phyloP scores from a whole-genome alignment of 2,797 vertebrate genomes.

The Sparus aurata region DNA sequence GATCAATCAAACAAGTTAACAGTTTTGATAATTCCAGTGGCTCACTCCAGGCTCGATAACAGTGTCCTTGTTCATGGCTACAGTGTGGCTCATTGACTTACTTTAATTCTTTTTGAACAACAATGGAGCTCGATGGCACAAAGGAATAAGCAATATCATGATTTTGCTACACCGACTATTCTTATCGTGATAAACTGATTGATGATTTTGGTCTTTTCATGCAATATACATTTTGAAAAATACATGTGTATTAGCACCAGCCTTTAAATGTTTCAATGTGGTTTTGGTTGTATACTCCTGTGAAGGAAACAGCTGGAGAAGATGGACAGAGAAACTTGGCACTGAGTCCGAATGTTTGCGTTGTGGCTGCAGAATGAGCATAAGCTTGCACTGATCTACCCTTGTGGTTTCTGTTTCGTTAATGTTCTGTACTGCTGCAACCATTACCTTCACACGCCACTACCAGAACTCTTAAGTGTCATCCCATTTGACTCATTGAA shows the following conservation, averaged over 20 bases:
- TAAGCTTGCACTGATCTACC: conserved; percentile 20
- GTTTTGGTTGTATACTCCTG: conserved; percentile 10
- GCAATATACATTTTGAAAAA: background rate
- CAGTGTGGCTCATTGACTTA: background rate
- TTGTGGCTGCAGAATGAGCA: conserved; percentile 10
- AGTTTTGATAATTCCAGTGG: background rate
- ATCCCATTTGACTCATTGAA: conserved; percentile 29
- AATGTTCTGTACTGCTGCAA: conserved; percentile 45
- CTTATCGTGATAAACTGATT: background rate
- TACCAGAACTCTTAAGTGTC: conserved; percentile 15
- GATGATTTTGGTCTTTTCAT: conserved; percentile 15
- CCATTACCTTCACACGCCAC: conserved; percentile 27
- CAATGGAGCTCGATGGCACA: no score
- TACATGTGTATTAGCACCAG: background rate
- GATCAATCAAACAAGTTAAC: background rate
- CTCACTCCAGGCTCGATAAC: background rate
- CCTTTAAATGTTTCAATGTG: background rate
- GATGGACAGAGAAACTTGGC: conserved; percentile 2
- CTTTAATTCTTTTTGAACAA: background rate
- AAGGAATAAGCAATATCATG: background rate
- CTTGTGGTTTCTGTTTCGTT: conserved; percentile 16
- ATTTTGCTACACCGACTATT: background rate
- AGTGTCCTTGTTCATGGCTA: no score
- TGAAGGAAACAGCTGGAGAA: background rate
- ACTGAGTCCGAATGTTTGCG: conserved; percentile 18